These are phyloP conservation scores for Thymelicus sylvestris DNA, from an alignment of 2,888 invertebrate species.

Conservation along the genomic window DNA sequence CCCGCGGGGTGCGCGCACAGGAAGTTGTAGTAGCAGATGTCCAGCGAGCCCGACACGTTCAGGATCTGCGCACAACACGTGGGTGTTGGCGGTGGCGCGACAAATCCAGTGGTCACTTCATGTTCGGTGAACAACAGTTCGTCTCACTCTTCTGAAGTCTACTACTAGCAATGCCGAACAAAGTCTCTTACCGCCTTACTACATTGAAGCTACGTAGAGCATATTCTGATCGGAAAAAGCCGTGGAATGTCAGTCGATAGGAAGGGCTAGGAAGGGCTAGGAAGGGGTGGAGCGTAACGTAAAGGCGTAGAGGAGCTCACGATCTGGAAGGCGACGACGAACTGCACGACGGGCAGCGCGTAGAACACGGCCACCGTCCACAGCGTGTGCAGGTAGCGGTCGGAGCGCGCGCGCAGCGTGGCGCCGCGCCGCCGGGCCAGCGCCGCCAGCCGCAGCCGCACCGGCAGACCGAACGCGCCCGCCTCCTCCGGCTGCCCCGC, in stretches of 20 bases:
- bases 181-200: too few species aligned
- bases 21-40: constrained; percentile 96
- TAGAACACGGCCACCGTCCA: constrained; percentile 94
- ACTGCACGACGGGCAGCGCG: constrained; percentile 93
- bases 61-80: constrained; percentile 80
- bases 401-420: constrained; percentile 77
- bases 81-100: too few species aligned
- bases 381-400: constrained; percentile 85
- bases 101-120: too few species aligned
- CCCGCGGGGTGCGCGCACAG: constrained; percentile 93
- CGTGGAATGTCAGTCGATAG: neutral
- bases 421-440: constrained; percentile 67
- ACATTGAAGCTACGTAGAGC: too few species aligned
- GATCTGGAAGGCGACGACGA: constrained; percentile 92
- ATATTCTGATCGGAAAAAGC: too few species aligned
- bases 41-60: constrained; percentile 93
- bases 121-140: too few species aligned
- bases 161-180: too few species aligned
- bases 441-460: constrained; percentile 70
- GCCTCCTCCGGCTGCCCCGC: neutral
- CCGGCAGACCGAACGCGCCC: constrained; percentile 72
- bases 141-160: too few species aligned
- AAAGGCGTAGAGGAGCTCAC: constrained; percentile 59
- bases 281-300: neutral
- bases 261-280: neutral